Conservation (phyloP, 2,888 invertebrate genomes). For the Limnephilus lunatus region DNA sequence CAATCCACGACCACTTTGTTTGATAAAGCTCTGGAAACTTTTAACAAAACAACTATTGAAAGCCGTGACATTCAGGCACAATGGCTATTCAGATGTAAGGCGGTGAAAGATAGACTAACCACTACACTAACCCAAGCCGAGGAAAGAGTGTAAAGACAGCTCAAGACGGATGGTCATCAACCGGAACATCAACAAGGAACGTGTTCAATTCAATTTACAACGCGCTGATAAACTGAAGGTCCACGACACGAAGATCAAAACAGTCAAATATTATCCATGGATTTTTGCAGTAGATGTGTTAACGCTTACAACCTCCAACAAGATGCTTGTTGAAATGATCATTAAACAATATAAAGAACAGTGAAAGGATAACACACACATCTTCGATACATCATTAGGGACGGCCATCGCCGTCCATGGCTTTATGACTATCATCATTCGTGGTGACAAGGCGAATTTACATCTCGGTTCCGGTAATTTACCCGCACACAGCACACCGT, state of each 20-base stretch:
- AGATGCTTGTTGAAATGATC: background rate
- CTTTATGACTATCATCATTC: too few species aligned
- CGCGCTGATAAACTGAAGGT: too few species aligned
- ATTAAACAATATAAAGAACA: background rate
- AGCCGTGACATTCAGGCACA: background rate
- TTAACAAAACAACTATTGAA: background rate
- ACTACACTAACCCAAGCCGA: background rate
- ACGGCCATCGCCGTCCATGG: background rate
- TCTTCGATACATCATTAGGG: conserved; percentile 39
- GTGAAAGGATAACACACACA: conserved; percentile 23
- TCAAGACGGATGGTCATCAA: background rate
- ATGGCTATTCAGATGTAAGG: background rate
- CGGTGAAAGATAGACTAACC: background rate
- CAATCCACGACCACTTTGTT: conserved; percentile 24
- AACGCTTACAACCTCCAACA: conserved; percentile 4
- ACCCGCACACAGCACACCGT: background rate
- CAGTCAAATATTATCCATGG: too few species aligned
- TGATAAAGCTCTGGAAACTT: conserved; percentile 3
- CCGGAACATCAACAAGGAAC: background rate
- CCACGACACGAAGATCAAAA: too few species aligned
- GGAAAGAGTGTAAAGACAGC: background rate
- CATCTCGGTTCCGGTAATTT: background rate
- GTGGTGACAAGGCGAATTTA: conserved; percentile 27
- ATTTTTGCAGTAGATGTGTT: background rate
- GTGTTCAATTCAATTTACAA: background rate